Percentiles rank a stretch among this genome's conserved stretches.
Evolutionary conservation across 2,888 invertebrate species (phyloP).

Genomic region (Nephrocerus scutellatus): DNA sequence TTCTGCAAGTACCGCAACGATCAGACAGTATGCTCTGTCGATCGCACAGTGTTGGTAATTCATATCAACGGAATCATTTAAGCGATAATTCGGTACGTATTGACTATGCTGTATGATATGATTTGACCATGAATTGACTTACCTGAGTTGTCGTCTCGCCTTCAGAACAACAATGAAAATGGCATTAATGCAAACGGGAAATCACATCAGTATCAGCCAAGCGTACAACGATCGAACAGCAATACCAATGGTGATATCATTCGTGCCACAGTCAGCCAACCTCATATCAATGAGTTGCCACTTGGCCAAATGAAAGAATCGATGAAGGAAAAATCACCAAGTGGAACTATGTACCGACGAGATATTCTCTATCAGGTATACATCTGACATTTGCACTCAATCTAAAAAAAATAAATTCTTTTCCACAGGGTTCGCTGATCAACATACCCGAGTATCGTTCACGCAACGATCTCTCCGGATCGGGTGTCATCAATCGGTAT

Average conservation of each 20-base stretch:
- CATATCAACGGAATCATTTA: constrained; percentile 32
- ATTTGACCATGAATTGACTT: too few relatives aligned
- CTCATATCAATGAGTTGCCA: constrained; percentile 42
- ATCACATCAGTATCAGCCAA: constrained; percentile 18
- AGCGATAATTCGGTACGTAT: constrained; percentile 10
- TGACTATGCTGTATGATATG: too few relatives aligned
- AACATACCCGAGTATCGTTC: constrained; percentile 52
- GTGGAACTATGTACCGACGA: constrained; percentile 75
- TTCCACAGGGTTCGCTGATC: constrained; percentile 49
- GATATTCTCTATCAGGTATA: constrained; percentile 82
- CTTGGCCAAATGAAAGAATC: constrained; percentile 27
- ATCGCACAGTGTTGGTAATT: constrained; percentile 44
- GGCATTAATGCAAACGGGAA: constrained; percentile 33
- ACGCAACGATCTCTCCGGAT: constrained; percentile 49
- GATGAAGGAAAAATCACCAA: constrained; percentile 50
- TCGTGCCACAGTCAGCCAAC: constrained; percentile 65
- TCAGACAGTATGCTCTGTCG: constrained; percentile 30
- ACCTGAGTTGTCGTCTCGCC: too few relatives aligned
- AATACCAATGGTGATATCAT: constrained; percentile 34
- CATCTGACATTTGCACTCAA: background rate
- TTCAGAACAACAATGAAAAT: constrained; percentile 36
- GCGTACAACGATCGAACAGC: constrained; percentile 20
- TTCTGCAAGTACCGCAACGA: constrained; percentile 35
- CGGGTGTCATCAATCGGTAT: constrained; percentile 38
- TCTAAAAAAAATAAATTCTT: background rate